Evolutionary conservation across 2,113 vertebrate species (phyloP).

Genomic region (Struthidea cinerea): DNA sequence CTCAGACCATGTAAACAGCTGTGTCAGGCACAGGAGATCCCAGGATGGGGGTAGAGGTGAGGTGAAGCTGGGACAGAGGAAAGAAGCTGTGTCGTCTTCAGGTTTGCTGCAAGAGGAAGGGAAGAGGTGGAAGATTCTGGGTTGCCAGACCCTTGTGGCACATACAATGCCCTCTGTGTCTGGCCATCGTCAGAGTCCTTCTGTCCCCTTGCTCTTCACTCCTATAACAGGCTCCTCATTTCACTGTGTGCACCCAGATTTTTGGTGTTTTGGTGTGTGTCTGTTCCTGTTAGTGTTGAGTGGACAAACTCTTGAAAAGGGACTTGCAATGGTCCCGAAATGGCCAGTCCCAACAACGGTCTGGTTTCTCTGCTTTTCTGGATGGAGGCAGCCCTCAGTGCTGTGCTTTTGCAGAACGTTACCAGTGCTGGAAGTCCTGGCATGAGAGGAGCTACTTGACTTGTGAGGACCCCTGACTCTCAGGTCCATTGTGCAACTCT

Average conservation of each 20-base stretch:
- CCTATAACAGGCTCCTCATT: background rate
- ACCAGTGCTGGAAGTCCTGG: background rate
- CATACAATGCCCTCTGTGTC: background rate
- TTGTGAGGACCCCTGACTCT: background rate
- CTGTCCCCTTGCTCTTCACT: background rate
- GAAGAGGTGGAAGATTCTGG: background rate
- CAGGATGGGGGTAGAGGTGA: background rate
- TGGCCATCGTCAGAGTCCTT: background rate
- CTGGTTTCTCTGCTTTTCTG: background rate
- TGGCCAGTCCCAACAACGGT: fast-evolving
- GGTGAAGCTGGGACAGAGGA: background rate
- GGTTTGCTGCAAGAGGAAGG: background rate
- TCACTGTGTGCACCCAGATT: background rate
- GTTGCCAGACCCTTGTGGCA: background rate
- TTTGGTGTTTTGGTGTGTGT: background rate
- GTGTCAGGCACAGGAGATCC: background rate
- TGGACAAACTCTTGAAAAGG: background rate
- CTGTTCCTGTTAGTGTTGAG: background rate
- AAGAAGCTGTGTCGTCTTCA: background rate
- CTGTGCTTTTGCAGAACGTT: background rate
- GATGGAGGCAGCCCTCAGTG: background rate
- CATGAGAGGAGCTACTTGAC: background rate
- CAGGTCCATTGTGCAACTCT: background rate
- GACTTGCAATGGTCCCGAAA: background rate
- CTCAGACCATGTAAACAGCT: background rate